Conservation (phyloP, 2,797 vertebrate genomes). For the Xenentodon cancila region DNA sequence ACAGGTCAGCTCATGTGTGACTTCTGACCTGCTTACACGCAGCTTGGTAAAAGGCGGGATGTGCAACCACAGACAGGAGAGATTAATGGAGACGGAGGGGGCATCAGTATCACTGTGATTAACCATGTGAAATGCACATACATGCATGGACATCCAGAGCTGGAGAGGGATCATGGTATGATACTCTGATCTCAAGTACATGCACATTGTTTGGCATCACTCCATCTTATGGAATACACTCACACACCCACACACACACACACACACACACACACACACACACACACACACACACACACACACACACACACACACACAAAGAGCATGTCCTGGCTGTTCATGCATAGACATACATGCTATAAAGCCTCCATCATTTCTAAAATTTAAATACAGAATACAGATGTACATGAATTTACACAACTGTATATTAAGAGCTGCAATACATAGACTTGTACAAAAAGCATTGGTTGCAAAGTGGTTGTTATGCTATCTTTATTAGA, state of each 20-base stretch:
- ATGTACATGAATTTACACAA: background rate
- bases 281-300: background rate
- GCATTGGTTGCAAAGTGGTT: background rate
- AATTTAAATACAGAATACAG: slow-evolving; percentile 1
- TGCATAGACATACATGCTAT: slow-evolving; percentile 46
- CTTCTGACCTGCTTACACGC: slow-evolving; percentile 45
- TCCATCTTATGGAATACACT: slow-evolving; percentile 29
- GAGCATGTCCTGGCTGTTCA: slow-evolving; percentile 28
- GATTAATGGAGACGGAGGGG: slow-evolving; percentile 18
- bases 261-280: background rate
- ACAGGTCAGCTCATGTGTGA: slow-evolving; percentile 23
- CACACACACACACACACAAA: background rate
- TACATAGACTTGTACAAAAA: background rate
- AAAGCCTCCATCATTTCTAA: slow-evolving; percentile 1
- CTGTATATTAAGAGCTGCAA: background rate
- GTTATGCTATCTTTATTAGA: background rate
- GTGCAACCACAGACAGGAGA: slow-evolving; percentile 13
- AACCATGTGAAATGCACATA: slow-evolving; percentile 25
- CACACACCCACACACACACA: background rate
- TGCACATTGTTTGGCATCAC: slow-evolving; percentile 50
- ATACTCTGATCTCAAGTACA: slow-evolving; percentile 38
- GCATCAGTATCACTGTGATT: slow-evolving; percentile 24
- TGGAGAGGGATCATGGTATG: slow-evolving; percentile 30
- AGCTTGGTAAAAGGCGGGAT: slow-evolving; percentile 15
- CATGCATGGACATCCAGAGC: slow-evolving; percentile 29